These are phyloP conservation scores for Microctonus brassicae DNA, from an alignment of 2,888 invertebrate species.

Conservation along the genomic window DNA sequence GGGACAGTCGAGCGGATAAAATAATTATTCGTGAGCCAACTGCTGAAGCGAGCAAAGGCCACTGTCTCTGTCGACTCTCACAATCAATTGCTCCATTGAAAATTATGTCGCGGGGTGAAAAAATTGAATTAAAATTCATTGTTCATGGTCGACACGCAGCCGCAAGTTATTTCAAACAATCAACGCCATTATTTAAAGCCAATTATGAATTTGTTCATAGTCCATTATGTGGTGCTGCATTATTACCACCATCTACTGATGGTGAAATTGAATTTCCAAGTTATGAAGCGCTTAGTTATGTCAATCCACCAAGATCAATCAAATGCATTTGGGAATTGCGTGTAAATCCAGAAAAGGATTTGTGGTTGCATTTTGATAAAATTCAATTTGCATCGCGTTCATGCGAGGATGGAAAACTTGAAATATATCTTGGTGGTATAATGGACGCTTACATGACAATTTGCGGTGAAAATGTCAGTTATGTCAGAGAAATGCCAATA, in stretches of 20 bases:
- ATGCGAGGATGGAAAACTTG: slow-evolving; percentile 89
- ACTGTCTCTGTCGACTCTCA: slow-evolving; percentile 77
- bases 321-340: slow-evolving; percentile 86
- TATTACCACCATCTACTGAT: slow-evolving; percentile 83
- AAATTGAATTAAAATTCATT: slow-evolving; percentile 84
- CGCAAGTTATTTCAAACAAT: slow-evolving; percentile 89
- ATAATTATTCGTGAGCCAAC: slow-evolving; percentile 82
- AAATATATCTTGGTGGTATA: slow-evolving; percentile 82
- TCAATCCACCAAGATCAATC: slow-evolving; percentile 68
- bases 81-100: slow-evolving; percentile 76
- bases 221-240: slow-evolving; percentile 87
- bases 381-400: slow-evolving; percentile 87
- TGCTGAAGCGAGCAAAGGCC: slow-evolving; percentile 78
- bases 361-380: slow-evolving; percentile 89
- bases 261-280: slow-evolving; percentile 91
- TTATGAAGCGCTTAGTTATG: slow-evolving; percentile 80
- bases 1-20: slow-evolving; percentile 89
- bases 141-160: slow-evolving; percentile 89
- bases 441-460: slow-evolving; percentile 84
- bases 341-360: slow-evolving; percentile 85
- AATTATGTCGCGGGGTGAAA: slow-evolving; percentile 84
- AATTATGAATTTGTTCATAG: slow-evolving; percentile 91
- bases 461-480: slow-evolving; percentile 88
- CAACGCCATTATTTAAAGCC: slow-evolving; percentile 87
- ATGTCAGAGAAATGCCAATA: slow-evolving; percentile 84